These are phyloP conservation scores for Hippocampus comes DNA, from an alignment of 2,113 vertebrate genomes.

Conservation along the genomic window DNA sequence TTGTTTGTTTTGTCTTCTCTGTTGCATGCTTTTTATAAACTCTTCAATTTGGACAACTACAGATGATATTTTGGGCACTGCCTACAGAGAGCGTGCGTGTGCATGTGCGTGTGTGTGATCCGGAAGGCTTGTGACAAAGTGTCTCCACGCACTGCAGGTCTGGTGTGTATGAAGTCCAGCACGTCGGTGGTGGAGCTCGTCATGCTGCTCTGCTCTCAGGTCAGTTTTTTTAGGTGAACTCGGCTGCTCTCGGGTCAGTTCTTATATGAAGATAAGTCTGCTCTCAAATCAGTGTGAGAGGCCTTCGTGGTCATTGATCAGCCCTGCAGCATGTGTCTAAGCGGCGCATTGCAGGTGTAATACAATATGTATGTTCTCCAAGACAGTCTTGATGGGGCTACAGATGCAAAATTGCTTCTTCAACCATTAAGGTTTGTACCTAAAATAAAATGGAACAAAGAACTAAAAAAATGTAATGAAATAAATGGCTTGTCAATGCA, in stretches of 20 bases:
- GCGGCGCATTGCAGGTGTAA: constrained; percentile 51
- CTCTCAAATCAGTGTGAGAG: not conserved
- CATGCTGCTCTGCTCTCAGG: constrained; percentile 98
- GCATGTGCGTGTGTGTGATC: not conserved
- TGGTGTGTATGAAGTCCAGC: constrained; percentile 98
- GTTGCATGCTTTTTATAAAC: constrained; percentile 61
- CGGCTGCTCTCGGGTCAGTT: too few species aligned
- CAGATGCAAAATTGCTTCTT: not conserved
- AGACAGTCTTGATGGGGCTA: not conserved
- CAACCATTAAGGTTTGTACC: too few species aligned
- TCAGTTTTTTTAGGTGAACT: constrained; percentile 38
- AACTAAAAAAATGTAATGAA: too few species aligned
- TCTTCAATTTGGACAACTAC: constrained; percentile 5
- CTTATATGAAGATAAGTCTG: too few species aligned
- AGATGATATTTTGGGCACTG: constrained; percentile 30
- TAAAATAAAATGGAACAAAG: not conserved
- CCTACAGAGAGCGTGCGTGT: not conserved
- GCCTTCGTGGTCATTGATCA: constrained; percentile 32
- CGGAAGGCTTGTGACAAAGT: constrained; percentile 16
- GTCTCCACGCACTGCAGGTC: constrained; percentile 74
- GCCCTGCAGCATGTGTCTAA: not conserved
- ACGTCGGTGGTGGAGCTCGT: constrained; percentile 97
- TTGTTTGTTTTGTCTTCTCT: constrained; percentile 63
- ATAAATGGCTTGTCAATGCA: too few species aligned
- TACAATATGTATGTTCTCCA: constrained; percentile 26